A percentile compares a stretch with the other conserved stretches of the same genome.
Conservation (phyloP, 2,888 invertebrate species). For the Drosophila pseudotalamancana region DNA sequence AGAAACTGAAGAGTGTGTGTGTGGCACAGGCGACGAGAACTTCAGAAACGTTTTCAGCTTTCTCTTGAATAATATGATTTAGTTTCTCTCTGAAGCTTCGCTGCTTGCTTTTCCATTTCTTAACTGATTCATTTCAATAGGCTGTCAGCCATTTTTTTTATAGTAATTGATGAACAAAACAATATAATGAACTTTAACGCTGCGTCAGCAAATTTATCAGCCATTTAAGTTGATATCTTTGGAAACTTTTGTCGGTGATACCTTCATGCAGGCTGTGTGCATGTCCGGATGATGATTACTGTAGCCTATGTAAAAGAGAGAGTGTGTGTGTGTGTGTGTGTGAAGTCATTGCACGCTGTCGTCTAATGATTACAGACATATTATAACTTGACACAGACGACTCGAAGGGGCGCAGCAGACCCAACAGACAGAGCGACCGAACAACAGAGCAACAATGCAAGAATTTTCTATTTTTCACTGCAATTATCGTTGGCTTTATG, state of each 20-base stretch:
- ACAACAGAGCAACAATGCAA: slow-evolving; percentile 50
- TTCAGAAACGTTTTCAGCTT: background rate
- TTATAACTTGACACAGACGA: slow-evolving; percentile 59
- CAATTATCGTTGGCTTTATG: slow-evolving; percentile 63
- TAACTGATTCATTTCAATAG: background rate
- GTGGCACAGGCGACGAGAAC: slow-evolving; percentile 36
- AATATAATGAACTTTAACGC: too few species aligned
- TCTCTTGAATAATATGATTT: too few species aligned
- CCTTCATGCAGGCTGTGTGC: slow-evolving; percentile 5
- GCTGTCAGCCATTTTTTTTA: background rate
- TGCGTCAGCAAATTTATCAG: too few species aligned
- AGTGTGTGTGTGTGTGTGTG: slow-evolving; percentile 16
- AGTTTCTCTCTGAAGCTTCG: too few species aligned
- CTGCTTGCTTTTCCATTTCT: too few species aligned
- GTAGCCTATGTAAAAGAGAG: slow-evolving; percentile 15
- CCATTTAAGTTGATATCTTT: too few species aligned
- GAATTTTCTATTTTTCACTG: slow-evolving; percentile 60
- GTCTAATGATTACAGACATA: slow-evolving; percentile 65
- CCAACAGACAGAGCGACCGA: slow-evolving; percentile 6
- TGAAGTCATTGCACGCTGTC: slow-evolving; percentile 65
- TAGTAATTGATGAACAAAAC: background rate
- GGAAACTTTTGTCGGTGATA: slow-evolving; percentile 29
- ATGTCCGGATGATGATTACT: slow-evolving; percentile 25
- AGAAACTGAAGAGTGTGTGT: background rate
- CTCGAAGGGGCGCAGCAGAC: slow-evolving; percentile 20